Evolutionary conservation across 2,888 invertebrate genomes (phyloP).

Genomic region (Drosophila helvetica): DNA sequence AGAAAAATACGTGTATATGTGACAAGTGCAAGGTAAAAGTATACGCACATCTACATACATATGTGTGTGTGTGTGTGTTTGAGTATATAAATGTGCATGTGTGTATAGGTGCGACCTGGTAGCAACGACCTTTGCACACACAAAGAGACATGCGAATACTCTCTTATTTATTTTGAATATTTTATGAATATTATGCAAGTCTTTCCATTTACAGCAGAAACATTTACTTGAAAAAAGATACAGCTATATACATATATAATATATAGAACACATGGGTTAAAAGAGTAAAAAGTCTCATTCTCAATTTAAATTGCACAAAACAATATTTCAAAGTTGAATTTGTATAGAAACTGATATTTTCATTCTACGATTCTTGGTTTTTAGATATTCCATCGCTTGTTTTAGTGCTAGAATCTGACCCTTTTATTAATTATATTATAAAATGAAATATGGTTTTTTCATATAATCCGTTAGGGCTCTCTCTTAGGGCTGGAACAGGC

Average conservation of each 20-base stretch:
- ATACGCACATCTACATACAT: conserved; percentile 60
- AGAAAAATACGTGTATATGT: conserved; percentile 46
- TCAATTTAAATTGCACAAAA: no score
- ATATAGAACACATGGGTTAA: background rate
- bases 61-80: conserved; percentile 24
- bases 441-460: no score
- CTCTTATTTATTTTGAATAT: background rate
- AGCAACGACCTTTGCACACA: conserved; percentile 34
- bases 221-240: no score
- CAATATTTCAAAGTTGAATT: no score
- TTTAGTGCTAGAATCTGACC: background rate
- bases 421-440: no score
- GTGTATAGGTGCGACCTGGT: conserved; percentile 20
- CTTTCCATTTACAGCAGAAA: no score
- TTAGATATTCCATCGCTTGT: background rate
- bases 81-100: conserved; percentile 4
- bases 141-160: background rate
- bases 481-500: no score
- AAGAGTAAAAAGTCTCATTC: background rate
- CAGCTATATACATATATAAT: no score
- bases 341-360: no score
- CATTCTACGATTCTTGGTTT: background rate
- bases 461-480: no score
- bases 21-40: conserved; percentile 74
- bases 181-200: background rate